These are phyloP conservation scores for Drosophila colorata DNA, from an alignment of 2,888 invertebrate species.

Conservation along the genomic window DNA sequence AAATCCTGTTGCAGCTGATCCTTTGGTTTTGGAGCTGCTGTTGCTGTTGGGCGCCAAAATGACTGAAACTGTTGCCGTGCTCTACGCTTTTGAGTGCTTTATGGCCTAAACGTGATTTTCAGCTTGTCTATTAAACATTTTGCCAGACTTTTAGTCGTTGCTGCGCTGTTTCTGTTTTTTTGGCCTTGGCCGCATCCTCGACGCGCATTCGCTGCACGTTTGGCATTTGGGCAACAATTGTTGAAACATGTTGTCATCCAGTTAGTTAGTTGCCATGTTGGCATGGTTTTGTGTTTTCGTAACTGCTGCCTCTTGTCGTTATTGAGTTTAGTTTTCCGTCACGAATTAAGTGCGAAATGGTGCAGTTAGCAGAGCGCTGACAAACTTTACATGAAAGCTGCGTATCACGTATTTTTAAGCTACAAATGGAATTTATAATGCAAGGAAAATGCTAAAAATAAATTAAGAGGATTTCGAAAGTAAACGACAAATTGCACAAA, in stretches of 20 bases:
- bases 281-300: conserved; percentile 18
- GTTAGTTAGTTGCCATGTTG: conserved; percentile 67
- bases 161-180: conserved; percentile 4
- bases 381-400: conserved; percentile 15
- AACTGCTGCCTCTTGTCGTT: conserved; percentile 12
- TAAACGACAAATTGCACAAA: background rate
- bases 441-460: background rate
- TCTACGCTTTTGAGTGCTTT: conserved; percentile 51
- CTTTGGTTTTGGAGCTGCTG: conserved; percentile 23
- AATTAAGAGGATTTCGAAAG: background rate
- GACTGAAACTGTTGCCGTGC: conserved; percentile 33
- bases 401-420: conserved; percentile 4
- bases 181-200: conserved; percentile 5
- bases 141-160: conserved; percentile 8
- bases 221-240: conserved; percentile 75
- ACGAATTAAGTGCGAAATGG: conserved; percentile 58
- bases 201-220: conserved; percentile 68
- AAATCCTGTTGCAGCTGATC: conserved; percentile 21
- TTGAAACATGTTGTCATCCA: conserved; percentile 78
- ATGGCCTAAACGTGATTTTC: conserved; percentile 77
- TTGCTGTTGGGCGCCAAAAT: conserved; percentile 18
- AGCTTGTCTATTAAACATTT: conserved; percentile 65
- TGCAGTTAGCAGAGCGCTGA: conserved; percentile 28
- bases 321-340: conserved; percentile 34
- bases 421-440: conserved; percentile 18